These are phyloP conservation scores for Imbricaverruca yamaguchii DNA, from an alignment of 2,888 invertebrate genomes.

Conservation along the genomic window DNA sequence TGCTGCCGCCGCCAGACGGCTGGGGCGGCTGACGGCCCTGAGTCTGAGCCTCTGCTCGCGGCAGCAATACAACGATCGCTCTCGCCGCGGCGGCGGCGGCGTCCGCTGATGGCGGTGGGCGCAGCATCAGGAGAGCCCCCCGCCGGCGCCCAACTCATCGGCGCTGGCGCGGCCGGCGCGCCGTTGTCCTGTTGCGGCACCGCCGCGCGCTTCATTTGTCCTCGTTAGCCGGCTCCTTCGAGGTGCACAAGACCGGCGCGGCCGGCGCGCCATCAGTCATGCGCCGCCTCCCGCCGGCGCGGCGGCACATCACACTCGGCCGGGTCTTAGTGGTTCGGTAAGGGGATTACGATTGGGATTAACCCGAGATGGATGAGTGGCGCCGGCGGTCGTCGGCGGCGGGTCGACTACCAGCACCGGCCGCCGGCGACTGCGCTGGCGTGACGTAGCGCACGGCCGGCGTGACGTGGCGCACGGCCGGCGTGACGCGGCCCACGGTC, in stretches of 20 bases:
- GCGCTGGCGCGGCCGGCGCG: too few species aligned
- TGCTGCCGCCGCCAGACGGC: too few species aligned
- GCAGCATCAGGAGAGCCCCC: too few species aligned
- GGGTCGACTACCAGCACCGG: not conserved
- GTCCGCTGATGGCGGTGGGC: too few species aligned
- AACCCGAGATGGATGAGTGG: constrained; percentile 11
- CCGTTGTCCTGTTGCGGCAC: not conserved
- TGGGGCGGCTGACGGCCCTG: too few species aligned
- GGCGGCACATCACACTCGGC: not conserved
- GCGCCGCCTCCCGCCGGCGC: not conserved
- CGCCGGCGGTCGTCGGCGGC: not conserved
- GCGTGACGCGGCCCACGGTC: too few species aligned
- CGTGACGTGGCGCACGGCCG: not conserved
- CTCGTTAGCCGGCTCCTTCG: not conserved
- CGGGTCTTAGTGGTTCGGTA: constrained; percentile 11
- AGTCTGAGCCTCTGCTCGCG: too few species aligned
- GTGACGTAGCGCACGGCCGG: not conserved
- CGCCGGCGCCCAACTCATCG: too few species aligned
- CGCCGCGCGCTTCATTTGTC: constrained; percentile 10
- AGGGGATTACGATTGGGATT: constrained; percentile 21
- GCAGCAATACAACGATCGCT: too few species aligned
- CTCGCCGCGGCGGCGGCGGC: too few species aligned
- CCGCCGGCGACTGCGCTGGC: not conserved
- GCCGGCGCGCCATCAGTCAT: not conserved
- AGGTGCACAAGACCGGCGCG: constrained; percentile 6